A percentile compares a stretch with the other conserved stretches of the same genome.
These are phyloP conservation scores for Drosophila greeni DNA, from an alignment of 2,888 invertebrate genomes.

Conservation along the genomic window DNA sequence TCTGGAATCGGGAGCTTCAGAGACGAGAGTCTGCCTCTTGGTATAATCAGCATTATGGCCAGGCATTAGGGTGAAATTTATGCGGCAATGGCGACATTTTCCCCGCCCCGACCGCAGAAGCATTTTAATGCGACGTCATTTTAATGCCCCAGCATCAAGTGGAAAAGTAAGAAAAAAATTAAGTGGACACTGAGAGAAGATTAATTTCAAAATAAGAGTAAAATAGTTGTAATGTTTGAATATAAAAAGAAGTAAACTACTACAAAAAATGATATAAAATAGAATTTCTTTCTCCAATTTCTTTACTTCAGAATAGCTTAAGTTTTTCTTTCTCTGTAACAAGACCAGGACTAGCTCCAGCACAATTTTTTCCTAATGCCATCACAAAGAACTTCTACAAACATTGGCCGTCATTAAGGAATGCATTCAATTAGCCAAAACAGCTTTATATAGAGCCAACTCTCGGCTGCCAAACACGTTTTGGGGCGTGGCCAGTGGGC, in stretches of 20 bases:
- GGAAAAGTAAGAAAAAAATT: conserved; percentile 8
- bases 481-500: conserved; percentile 19
- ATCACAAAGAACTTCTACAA: conserved; percentile 2
- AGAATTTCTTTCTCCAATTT: too few relatives aligned
- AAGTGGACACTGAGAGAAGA: conserved; percentile 7
- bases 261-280: too few relatives aligned
- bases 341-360: conserved; percentile 12
- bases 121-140: conserved; percentile 56
- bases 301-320: too few relatives aligned
- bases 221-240: background rate
- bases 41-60: conserved; percentile 68
- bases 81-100: conserved; percentile 41
- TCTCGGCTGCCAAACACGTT: conserved; percentile 1
- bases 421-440: conserved; percentile 41
- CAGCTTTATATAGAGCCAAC: conserved; percentile 8
- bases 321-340: background rate
- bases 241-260: too few relatives aligned
- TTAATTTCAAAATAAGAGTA: background rate
- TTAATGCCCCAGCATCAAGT: conserved; percentile 37
- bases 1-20: conserved; percentile 5
- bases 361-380: conserved; percentile 35
- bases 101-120: conserved; percentile 6
- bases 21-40: conserved; percentile 22
- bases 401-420: conserved; percentile 33
- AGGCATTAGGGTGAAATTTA: conserved; percentile 63